These are phyloP conservation scores for Regulus satrapa DNA, from an alignment of 2,113 vertebrate species.

Conservation along the genomic window DNA sequence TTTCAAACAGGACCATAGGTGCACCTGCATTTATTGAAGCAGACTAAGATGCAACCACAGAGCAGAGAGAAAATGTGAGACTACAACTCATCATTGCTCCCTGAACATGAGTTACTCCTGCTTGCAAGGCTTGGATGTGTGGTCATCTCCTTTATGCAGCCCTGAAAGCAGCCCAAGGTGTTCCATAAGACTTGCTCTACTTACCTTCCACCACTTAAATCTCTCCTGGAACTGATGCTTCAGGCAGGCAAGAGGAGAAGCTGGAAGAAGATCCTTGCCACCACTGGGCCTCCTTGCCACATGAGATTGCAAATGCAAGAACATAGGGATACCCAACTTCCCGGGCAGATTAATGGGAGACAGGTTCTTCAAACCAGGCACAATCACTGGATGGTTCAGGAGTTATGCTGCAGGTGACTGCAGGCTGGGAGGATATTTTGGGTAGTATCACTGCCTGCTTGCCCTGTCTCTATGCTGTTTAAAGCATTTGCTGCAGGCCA, in stretches of 20 bases:
- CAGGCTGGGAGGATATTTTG: neutral
- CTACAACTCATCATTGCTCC: neutral
- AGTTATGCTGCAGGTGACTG: neutral
- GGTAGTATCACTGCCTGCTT: neutral
- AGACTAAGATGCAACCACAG: neutral
- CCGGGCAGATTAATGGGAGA: neutral
- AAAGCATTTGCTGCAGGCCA: neutral
- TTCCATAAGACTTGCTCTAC: neutral
- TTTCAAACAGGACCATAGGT: neutral
- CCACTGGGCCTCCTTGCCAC: neutral
- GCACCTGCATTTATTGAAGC: neutral
- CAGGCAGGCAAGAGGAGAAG: neutral
- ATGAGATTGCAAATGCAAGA: neutral
- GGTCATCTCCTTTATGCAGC: neutral
- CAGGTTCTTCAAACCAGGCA: neutral
- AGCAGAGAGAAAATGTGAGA: neutral
- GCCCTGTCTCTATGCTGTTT: neutral
- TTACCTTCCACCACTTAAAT: rapidly evolving
- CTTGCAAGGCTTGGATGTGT: neutral
- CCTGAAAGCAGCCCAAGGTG: neutral
- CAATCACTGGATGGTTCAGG: neutral
- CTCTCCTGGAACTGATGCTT: neutral
- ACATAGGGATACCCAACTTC: neutral
- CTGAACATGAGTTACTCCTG: neutral
- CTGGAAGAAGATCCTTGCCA: neutral